Evolutionary conservation across 53 echinoderm and acorn worm genomes (phyloP).

Genomic region (Holothuria scabra): DNA sequence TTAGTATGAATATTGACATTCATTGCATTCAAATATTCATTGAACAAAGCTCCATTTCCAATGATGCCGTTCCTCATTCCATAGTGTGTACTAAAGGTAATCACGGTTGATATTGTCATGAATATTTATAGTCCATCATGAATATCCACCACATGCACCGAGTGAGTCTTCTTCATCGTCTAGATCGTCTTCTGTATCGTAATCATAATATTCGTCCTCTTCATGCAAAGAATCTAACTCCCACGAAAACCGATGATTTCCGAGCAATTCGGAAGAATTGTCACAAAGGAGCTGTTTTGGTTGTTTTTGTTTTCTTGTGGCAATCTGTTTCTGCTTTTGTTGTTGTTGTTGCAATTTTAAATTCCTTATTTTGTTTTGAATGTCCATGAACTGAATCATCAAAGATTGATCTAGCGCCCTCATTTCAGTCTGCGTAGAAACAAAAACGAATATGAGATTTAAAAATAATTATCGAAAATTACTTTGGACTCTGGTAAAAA

Average conservation of each 20-base stretch:
- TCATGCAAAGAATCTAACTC: conserved; percentile 35
- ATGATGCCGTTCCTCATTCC: no score
- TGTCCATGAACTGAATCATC: conserved; percentile 41
- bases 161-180: conserved; percentile 11
- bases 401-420: conserved; percentile 38
- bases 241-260: conserved; percentile 47
- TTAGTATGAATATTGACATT: no score
- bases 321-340: neutral
- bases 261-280: conserved; percentile 10
- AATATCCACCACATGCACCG: conserved; percentile 43
- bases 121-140: conserved; percentile 16
- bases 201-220: conserved; percentile 51
- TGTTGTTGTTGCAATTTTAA: conserved; percentile 42
- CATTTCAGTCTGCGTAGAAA: conserved; percentile 8
- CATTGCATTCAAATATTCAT: no score
- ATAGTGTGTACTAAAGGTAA: no score
- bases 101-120: no score
- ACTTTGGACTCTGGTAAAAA: no score
- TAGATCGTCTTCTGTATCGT: conserved; percentile 40
- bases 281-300: neutral
- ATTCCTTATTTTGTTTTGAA: conserved; percentile 22
- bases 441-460: neutral
- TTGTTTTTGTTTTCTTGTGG: conserved; percentile 36
- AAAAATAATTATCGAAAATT: neutral
- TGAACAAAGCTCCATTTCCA: no score